Conservation (phyloP, 2,797 vertebrate species). For the Streptopelia turtur region DNA sequence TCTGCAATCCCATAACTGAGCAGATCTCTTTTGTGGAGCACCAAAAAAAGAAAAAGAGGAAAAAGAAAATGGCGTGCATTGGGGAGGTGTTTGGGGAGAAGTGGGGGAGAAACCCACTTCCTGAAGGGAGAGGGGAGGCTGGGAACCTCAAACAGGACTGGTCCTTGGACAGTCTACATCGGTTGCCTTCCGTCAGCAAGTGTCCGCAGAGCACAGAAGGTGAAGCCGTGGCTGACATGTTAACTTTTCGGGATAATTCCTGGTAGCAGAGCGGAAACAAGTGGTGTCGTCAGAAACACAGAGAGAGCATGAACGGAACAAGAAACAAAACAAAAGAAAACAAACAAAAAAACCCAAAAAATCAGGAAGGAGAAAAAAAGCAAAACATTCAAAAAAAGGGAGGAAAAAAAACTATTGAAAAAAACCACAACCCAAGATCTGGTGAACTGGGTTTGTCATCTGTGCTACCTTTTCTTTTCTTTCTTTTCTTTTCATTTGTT, state of each 20-base stretch:
- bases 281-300: slow-evolving; percentile 80
- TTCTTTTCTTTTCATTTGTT: slow-evolving; percentile 67
- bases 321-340: slow-evolving; percentile 77
- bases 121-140: slow-evolving; percentile 70
- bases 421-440: slow-evolving; percentile 70
- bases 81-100: slow-evolving; percentile 58
- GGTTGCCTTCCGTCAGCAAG: slow-evolving; percentile 84
- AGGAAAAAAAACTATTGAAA: not conserved
- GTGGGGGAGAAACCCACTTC: slow-evolving; percentile 71
- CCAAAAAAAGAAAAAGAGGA: slow-evolving; percentile 41
- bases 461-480: slow-evolving; percentile 73
- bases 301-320: slow-evolving; percentile 76
- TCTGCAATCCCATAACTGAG: slow-evolving; percentile 63
- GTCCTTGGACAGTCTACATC: slow-evolving; percentile 78
- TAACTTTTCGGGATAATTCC: slow-evolving; percentile 98
- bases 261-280: slow-evolving; percentile 94
- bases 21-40: slow-evolving; percentile 67
- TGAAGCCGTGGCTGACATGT: slow-evolving; percentile 81
- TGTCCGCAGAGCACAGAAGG: slow-evolving; percentile 78
- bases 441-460: slow-evolving; percentile 74
- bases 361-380: slow-evolving; percentile 54
- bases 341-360: slow-evolving; percentile 56
- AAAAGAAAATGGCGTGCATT: not conserved
- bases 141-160: slow-evolving; percentile 76
- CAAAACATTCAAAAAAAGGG: slow-evolving; percentile 51